Evolutionary conservation across 30 jellyfish, hydroid and myxozoan species (phyloP), one percentile per base, ranked within the genome.

Genomic region (Turritopsis dohrnii): DNA sequence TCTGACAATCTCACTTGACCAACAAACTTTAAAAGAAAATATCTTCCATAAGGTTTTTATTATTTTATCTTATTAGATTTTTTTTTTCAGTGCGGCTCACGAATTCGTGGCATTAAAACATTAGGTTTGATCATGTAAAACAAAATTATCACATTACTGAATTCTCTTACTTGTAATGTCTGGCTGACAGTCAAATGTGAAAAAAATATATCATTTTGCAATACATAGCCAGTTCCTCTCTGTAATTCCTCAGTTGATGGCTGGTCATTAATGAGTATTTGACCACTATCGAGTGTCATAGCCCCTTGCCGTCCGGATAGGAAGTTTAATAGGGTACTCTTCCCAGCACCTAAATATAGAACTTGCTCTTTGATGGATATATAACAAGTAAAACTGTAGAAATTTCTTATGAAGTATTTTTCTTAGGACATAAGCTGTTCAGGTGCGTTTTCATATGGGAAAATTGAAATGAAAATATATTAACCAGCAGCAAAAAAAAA

Each of bases 191-290:
- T 66, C 76, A 86, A 26, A 25, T 86, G 91, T 20, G 96, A 80
- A 65, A 88, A 88, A 60, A 88, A 88, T 13, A 82, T 81, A 29
- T 88, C 96, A 24, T 88, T 94, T 28, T 88, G 96, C 28, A 88
- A 66, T 18, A 88, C 96, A 52, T 80, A 88, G 0, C 96, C 96
- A 65, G 84, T 77, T 52, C 71, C 54, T 31, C 96, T 54, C 30
- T 94, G 81, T 18, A 80, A 31, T 29, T 22, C 21, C 81, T 80
- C 65, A 17, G 84, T 53, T 22, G 87, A 9, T 52, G 41, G 41
- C 52, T 80, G 1, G 21, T 53, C 81, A 65, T 80, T 80, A 8
- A 80, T 80, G 53, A 26, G 16, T 19, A 80, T 80, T 21, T 25
- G 26, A n/a, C 87, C 87, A 80, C 83, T 65, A 29, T 53, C 65